These are phyloP conservation scores for Mus caroli DNA, from an alignment of 2,797 vertebrate species.

Conservation along the genomic window DNA sequence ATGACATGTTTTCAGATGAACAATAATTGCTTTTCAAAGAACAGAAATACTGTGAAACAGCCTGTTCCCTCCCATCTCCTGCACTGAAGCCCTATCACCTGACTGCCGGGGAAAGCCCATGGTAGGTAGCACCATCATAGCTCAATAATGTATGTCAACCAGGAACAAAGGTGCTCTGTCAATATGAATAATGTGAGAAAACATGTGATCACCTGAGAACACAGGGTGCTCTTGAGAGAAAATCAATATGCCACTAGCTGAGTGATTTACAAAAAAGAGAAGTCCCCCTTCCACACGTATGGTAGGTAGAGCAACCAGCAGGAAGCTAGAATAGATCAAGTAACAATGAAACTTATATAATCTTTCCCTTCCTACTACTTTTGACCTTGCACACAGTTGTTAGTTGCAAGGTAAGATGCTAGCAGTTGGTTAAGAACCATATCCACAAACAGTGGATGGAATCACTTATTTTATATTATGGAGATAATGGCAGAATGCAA, in stretches of 20 bases:
- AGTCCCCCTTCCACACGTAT: background rate
- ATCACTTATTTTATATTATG: conserved; percentile 35
- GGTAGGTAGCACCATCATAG: background rate
- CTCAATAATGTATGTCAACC: conserved; percentile 43
- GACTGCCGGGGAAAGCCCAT: conserved; percentile 62
- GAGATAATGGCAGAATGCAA: background rate
- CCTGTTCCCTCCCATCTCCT: background rate
- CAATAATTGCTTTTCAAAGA: conserved; percentile 37
- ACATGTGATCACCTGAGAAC: conserved; percentile 62
- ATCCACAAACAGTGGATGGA: conserved; percentile 31
- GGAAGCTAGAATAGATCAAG: conserved; percentile 64
- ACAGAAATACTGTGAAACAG: background rate
- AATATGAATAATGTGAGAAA: conserved; percentile 51
- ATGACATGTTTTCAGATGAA: background rate
- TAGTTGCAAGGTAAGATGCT: background rate
- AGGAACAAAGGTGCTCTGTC: conserved; percentile 67
- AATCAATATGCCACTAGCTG: conserved; percentile 70
- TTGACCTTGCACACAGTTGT: conserved; percentile 54
- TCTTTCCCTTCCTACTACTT: conserved; percentile 54
- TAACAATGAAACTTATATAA: background rate
- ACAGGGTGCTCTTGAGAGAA: conserved; percentile 72
- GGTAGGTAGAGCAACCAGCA: conserved; percentile 50
- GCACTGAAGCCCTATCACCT: background rate
- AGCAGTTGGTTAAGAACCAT: background rate
- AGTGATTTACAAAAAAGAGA: conserved; percentile 63